Conservation (phyloP, 2,888 invertebrate species). For the Anodontia alba region DNA sequence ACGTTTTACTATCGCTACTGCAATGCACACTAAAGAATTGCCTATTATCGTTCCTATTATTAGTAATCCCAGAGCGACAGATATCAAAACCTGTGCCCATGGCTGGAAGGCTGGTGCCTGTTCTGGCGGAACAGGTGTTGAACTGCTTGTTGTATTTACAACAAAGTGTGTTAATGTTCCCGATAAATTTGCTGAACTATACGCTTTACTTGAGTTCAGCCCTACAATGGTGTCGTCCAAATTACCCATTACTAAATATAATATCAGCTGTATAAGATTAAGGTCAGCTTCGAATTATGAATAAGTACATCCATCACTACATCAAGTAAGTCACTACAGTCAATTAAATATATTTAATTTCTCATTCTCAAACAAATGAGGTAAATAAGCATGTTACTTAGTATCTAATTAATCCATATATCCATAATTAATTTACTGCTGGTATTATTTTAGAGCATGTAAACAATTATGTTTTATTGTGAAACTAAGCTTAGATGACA, state of each 20-base stretch:
- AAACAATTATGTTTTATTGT: too few relatives aligned
- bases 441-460: too few relatives aligned
- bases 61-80: conserved; percentile 76
- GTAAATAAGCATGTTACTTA: too few relatives aligned
- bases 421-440: too few relatives aligned
- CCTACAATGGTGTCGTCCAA: background rate
- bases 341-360: too few relatives aligned
- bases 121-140: conserved; percentile 6
- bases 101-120: conserved; percentile 40
- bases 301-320: too few relatives aligned
- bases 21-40: conserved; percentile 86
- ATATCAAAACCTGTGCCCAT: conserved; percentile 73
- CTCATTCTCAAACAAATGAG: too few relatives aligned
- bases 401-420: too few relatives aligned
- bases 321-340: too few relatives aligned
- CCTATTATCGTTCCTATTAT: conserved; percentile 86
- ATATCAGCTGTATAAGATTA: background rate
- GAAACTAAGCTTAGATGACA: too few relatives aligned
- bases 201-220: background rate
- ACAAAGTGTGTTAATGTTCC: background rate
- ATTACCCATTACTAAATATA: background rate
- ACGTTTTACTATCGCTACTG: conserved; percentile 86
- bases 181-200: background rate
- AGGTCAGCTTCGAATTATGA: background rate
- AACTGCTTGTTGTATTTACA: background rate